Evolutionary conservation across 2,888 invertebrate species (phyloP).

Genomic region (Andrena fulva): DNA sequence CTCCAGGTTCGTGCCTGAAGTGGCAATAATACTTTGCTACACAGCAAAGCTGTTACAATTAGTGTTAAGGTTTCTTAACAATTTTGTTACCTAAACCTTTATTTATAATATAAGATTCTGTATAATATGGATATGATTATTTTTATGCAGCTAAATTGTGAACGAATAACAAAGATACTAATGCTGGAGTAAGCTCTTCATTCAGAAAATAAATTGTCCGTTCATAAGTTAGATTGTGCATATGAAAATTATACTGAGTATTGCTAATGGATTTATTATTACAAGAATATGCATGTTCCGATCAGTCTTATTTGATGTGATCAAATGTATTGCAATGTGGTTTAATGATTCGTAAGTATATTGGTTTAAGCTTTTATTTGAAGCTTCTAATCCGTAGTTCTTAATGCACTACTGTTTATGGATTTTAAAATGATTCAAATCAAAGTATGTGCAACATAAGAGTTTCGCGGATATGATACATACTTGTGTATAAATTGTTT

Average conservation of each 20-base stretch:
- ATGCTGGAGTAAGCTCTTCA: too few relatives aligned
- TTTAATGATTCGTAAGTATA: slow-evolving; percentile 8
- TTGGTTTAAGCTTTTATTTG: not conserved
- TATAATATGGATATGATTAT: slow-evolving; percentile 46
- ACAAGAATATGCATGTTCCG: slow-evolving; percentile 9
- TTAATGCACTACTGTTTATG: too few relatives aligned
- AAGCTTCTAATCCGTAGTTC: not conserved
- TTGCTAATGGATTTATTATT: slow-evolving; percentile 15
- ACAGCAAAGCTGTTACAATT: slow-evolving; percentile 13
- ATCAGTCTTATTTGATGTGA: not conserved
- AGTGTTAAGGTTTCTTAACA: not conserved
- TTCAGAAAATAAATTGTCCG: not conserved
- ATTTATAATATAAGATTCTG: slow-evolving; percentile 1
- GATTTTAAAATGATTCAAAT: too few relatives aligned
- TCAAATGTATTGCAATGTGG: slow-evolving; percentile 6
- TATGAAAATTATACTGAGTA: slow-evolving; percentile 27
- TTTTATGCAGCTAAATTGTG: slow-evolving; percentile 27
- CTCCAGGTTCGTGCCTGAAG: slow-evolving; percentile 53
- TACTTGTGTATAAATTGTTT: too few relatives aligned
- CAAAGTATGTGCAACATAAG: too few relatives aligned
- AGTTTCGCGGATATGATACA: too few relatives aligned
- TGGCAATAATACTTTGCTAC: slow-evolving; percentile 16
- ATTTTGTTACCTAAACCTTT: not conserved
- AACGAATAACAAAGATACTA: slow-evolving; percentile 5
- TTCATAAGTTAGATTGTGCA: slow-evolving; percentile 34